These are phyloP conservation scores for Sebastes nivosus DNA, from an alignment of 2,797 vertebrate species.

Conservation along the genomic window DNA sequence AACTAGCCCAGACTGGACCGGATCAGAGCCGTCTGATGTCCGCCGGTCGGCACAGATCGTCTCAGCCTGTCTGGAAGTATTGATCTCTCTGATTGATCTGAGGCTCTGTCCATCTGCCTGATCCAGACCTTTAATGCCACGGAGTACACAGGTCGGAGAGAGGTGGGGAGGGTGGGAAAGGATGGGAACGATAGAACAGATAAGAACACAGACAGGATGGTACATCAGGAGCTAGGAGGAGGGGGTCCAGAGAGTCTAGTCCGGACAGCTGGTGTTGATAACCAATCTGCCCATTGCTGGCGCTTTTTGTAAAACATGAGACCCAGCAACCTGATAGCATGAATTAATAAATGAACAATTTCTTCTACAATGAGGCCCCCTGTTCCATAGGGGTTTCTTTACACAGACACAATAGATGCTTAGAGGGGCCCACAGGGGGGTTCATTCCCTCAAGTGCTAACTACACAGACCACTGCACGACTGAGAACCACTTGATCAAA, in stretches of 20 bases:
- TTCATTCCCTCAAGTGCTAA: conserved; percentile 73
- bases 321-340: conserved; percentile 80
- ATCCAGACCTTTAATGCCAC: conserved; percentile 62
- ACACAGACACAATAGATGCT: conserved; percentile 74
- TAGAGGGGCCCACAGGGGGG: conserved; percentile 67
- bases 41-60: conserved; percentile 53
- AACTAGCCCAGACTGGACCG: conserved; percentile 19
- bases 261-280: conserved; percentile 83
- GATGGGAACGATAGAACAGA: conserved; percentile 55
- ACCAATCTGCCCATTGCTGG: conserved; percentile 78
- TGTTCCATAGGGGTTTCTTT: conserved; percentile 73
- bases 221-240: conserved; percentile 41
- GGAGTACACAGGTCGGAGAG: conserved; percentile 23
- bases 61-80: conserved; percentile 74
- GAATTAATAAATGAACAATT: conserved; percentile 84
- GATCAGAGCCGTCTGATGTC: conserved; percentile 61
- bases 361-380: conserved; percentile 61
- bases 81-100: conserved; percentile 79
- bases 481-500: conserved; percentile 74
- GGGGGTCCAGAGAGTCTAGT: conserved; percentile 44
- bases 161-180: conserved; percentile 23
- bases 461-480: conserved; percentile 58
- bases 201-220: conserved; percentile 54
- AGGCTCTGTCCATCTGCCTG: conserved; percentile 79
- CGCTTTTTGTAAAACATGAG: conserved; percentile 82